phyloP scores from a whole-genome alignment of 1,140 invertebrate genomes.

The Ephestia elutella region DNA sequence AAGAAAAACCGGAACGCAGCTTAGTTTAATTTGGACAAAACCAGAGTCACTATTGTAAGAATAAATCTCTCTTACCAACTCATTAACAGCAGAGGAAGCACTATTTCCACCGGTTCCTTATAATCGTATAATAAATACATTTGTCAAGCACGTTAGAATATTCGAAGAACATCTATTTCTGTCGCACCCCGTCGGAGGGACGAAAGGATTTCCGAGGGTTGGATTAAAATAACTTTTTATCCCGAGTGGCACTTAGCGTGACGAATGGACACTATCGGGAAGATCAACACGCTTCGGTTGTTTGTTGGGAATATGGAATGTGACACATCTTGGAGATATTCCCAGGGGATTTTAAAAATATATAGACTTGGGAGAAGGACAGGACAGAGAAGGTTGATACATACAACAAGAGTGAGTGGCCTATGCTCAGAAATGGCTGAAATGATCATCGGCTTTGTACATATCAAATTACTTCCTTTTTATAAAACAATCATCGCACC shows the following conservation, averaged over 20 bases:
- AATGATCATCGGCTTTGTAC: too few relatives aligned
- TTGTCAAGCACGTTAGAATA: neutral
- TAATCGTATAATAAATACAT: slow-evolving; percentile 1
- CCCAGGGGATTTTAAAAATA: too few relatives aligned
- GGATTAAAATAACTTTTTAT: slow-evolving; percentile 21
- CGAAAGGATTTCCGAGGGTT: slow-evolving; percentile 10
- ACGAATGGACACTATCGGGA: neutral
- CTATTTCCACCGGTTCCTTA: neutral
- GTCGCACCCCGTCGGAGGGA: slow-evolving; percentile 14
- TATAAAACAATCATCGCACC: too few relatives aligned
- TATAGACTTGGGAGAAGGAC: too few relatives aligned
- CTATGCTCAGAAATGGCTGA: too few relatives aligned
- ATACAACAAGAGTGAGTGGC: too few relatives aligned
- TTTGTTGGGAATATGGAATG: neutral
- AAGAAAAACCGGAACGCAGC: too few relatives aligned
- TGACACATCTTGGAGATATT: neutral
- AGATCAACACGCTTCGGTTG: neutral
- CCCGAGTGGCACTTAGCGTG: slow-evolving; percentile 9
- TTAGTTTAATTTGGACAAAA: too few relatives aligned
- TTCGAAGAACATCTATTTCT: slow-evolving; percentile 14
- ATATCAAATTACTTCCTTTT: too few relatives aligned
- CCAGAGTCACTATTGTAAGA: neutral
- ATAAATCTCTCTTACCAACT: neutral
- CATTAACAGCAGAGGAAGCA: neutral
- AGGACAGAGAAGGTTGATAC: too few relatives aligned